These are phyloP conservation scores for Carcina quercana DNA, from an alignment of 2,888 invertebrate species.

Conservation along the genomic window DNA sequence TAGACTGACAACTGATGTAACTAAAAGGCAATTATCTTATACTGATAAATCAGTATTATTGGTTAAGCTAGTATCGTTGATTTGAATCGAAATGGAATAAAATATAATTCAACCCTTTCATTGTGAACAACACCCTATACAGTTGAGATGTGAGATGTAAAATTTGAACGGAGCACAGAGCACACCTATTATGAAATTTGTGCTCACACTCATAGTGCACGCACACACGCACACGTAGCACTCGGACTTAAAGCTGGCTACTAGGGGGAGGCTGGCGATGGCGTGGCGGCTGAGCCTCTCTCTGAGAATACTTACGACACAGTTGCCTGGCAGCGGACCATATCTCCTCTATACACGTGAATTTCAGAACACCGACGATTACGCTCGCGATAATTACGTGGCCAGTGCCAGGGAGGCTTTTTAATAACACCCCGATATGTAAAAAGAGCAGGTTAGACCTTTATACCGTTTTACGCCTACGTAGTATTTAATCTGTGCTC, in stretches of 20 bases:
- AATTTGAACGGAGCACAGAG: constrained; percentile 65
- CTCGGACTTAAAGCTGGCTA: constrained; percentile 61
- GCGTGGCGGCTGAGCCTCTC: no score
- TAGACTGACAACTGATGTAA: no score
- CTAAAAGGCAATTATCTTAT: no score
- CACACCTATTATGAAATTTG: constrained; percentile 69
- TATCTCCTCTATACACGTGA: constrained; percentile 61
- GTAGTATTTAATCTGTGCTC: no score
- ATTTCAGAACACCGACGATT: constrained; percentile 48
- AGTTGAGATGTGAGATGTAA: constrained; percentile 64
- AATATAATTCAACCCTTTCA: background rate
- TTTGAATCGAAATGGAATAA: no score
- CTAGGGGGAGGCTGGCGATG: constrained; percentile 41
- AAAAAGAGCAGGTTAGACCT: no score
- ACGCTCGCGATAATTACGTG: constrained; percentile 47
- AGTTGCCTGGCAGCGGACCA: no score
- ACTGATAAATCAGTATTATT: no score
- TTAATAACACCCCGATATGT: constrained; percentile 27
- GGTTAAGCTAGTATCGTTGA: no score
- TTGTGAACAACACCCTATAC: constrained; percentile 48
- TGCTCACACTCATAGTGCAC: constrained; percentile 52
- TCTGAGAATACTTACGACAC: constrained; percentile 54
- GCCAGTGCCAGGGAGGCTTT: constrained; percentile 27
- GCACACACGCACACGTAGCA: constrained; percentile 27
- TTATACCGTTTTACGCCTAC: no score